Evolutionary conservation across 1,140 invertebrate genomes (phyloP).

Genomic region (Trichonephila inaurata): DNA sequence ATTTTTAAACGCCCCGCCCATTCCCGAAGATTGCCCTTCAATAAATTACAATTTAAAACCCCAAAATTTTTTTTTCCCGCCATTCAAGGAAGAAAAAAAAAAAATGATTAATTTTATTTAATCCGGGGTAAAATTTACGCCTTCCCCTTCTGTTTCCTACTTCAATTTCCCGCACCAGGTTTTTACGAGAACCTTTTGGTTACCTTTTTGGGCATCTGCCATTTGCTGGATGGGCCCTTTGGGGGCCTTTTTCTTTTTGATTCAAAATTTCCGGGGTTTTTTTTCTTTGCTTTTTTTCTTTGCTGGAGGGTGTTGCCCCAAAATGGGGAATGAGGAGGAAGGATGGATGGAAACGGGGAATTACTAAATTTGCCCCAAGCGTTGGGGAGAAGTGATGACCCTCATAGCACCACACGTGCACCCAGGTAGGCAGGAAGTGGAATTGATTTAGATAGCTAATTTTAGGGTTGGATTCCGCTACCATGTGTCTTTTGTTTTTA

Average conservation of each 20-base stretch:
- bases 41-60: not conserved
- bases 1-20: no score
- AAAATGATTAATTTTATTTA: conserved; percentile 18
- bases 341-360: conserved; percentile 63
- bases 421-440: conserved; percentile 29
- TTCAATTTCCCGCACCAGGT: conserved; percentile 4
- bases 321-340: conserved; percentile 71
- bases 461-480: no score
- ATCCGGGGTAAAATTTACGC: not conserved
- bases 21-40: no score
- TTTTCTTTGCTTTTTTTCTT: not conserved
- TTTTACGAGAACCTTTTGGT: conserved; percentile 19
- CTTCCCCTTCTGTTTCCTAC: conserved; percentile 4
- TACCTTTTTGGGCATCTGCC: conserved; percentile 8
- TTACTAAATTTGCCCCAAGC: conserved; percentile 47
- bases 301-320: conserved; percentile 30
- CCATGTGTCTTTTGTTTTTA: no score
- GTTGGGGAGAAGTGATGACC: conserved; percentile 5
- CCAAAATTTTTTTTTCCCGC: not conserved
- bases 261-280: conserved; percentile 23
- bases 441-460: conserved; percentile 20
- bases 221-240: conserved; percentile 48
- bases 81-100: not conserved
- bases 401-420: not conserved
- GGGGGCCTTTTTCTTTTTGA: not conserved